Evolutionary conservation across 1,140 invertebrate species (phyloP), one percentile per base, ranked within the genome.

Genomic region (Nylanderia fulva): DNA sequence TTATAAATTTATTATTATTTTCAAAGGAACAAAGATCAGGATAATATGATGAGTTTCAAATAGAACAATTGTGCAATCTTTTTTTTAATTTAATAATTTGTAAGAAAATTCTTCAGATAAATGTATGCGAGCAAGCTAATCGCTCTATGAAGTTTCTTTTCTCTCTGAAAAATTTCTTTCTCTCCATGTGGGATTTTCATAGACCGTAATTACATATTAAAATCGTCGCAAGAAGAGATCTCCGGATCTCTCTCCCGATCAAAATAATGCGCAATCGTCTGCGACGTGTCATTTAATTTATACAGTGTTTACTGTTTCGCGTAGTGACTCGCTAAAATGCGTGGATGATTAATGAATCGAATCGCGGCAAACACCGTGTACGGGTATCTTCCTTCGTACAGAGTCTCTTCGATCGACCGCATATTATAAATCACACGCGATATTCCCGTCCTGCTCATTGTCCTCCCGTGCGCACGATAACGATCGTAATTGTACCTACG

Each of bases 381-480:
- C 39, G 24, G 29, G 48, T 39, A 80, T 71, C 42, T 42, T 76
- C 29, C 21, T 60, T 11, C n/a, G 58, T 18, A n/a, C 29, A 54
- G 54, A 79, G 48, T 61, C 52, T 54, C 71, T 24, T 56, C 33
- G 63, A 82, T 74, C 63, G 69, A 82, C 56, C 74, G 60, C 76
- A 74, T 88, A 74, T 88, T 88, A 88, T 76, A 88, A 88, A 88
- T 88, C 87, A 88, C 86, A 88, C 86, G 87, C 84, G 75, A 88
- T 85, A 84, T 64, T 76, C 60, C 18, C 58, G 60, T 42, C 29
- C 66, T 61, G 56, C 80, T 66, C 69, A 45, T 83, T 58, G 75
- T 80, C 68, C 58, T 18, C 21, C 69, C 39, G 48, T 52, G 8
- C 56, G n/a, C 33, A 39, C 24, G 87, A 88, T 88, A 88, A 56